Percentiles rank a stretch among this genome's conserved stretches.
Evolutionary conservation across 2,888 invertebrate genomes (phyloP).

Genomic region (Stenodera caucasica): DNA sequence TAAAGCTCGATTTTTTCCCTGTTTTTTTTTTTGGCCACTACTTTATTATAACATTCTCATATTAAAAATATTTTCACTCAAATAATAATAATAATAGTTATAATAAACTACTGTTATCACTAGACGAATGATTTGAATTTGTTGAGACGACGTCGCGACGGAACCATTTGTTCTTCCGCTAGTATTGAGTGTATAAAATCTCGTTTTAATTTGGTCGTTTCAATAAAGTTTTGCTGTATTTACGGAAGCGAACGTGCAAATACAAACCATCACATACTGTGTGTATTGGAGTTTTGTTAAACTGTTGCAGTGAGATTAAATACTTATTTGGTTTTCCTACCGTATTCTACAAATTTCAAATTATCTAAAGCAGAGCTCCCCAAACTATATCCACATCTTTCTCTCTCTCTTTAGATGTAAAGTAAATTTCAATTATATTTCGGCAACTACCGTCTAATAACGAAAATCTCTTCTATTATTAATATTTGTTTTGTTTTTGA

Average conservation of each 20-base stretch:
- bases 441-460: no score
- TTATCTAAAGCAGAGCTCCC: no score
- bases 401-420: no score
- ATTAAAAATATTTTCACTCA: background rate
- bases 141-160: constrained; percentile 8
- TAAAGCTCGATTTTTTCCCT: constrained; percentile 3
- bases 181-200: constrained; percentile 17
- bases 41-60: constrained; percentile 2
- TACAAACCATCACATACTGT: constrained; percentile 14
- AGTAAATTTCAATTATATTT: no score
- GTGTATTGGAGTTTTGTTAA: constrained; percentile 23
- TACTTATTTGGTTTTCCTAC: constrained; percentile 26
- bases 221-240: constrained; percentile 28
- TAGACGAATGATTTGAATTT: background rate
- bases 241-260: constrained; percentile 14
- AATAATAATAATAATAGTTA: background rate
- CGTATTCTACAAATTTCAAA: background rate
- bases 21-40: background rate
- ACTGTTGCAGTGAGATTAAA: constrained; percentile 30
- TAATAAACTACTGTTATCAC: background rate
- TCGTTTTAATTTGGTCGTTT: constrained; percentile 26
- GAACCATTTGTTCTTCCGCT: constrained; percentile 14
- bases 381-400: no score
- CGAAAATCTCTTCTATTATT: no score
- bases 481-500: no score